Base-by-base conservation (phyloP, 1,140 invertebrate genomes). In the Heliconius himera region DNA sequence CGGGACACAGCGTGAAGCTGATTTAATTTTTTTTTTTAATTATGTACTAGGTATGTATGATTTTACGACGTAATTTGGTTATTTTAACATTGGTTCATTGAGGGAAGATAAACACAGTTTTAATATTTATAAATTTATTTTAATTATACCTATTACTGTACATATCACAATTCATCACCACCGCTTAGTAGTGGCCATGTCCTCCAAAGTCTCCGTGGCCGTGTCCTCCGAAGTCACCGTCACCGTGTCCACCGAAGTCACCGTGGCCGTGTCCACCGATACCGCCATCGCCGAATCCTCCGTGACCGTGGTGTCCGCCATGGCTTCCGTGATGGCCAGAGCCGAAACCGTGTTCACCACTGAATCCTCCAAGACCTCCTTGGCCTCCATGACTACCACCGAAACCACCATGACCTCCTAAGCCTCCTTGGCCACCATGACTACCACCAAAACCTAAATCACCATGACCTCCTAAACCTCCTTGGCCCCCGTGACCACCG, bases 131-230 rank as follows among this genome's bases (percentile, higher is more conserved):
- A 26, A 66, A 29, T 66, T 56, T 26, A 16, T 26, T 66, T 66
- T 66, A 66, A 16, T 66, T 66, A 66, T 26, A 66, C 13, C 60
- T 66, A 66, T 66, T 5, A 66, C 22, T 66, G 60, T 78, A 78
- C 49, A 56, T 73, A 74, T 71, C 77, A 72, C 77, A 78, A 73
- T 66, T 29, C 13, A 11, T 22, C 13, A 66, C 60, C 26, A 56
- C 54, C 29, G 20, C 2, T 77, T 76, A 76, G 6, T 76, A 76
- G 36, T 66, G 49, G 46, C n/a, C 56, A 36, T 41, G 73, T 16
- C 49, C 49, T 56, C 54, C 78, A 6, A 71, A 75, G 18, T 60
- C 76, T 6, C 54, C 54, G 33, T 66, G 46, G 46, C 18, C 56
- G 22, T 38, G 73, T 16, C 49, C 49, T 56, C 54, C 78, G n/a